Conservation (phyloP, 2,797 vertebrate species). For the Jordanella pulchra region DNA sequence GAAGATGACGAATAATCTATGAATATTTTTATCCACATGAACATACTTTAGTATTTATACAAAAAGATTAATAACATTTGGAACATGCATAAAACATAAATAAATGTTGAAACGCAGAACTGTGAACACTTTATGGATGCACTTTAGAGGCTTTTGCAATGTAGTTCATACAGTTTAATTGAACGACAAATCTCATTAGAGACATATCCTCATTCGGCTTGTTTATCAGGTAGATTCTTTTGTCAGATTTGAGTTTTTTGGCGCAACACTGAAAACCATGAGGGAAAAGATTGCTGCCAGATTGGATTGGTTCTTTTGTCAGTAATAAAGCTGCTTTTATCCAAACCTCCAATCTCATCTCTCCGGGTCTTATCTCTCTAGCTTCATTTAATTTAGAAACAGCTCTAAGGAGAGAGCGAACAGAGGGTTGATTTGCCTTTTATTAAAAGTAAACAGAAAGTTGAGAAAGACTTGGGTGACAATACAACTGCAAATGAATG, state of each 20-base stretch:
- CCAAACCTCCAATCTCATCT: background rate
- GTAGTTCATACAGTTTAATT: background rate
- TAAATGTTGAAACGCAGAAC: too few relatives aligned
- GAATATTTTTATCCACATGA: too few relatives aligned
- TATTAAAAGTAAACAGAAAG: background rate
- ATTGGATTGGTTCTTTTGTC: constrained; percentile 2
- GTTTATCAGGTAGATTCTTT: background rate
- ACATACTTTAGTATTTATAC: too few relatives aligned
- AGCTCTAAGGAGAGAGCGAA: background rate
- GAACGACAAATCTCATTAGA: background rate
- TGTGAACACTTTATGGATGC: too few relatives aligned
- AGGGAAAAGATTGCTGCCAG: background rate
- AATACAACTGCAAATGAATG: background rate
- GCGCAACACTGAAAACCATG: background rate
- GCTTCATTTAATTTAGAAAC: constrained; percentile 3
- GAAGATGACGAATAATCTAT: too few relatives aligned
- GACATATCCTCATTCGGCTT: background rate
- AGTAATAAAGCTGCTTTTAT: constrained; percentile 2
- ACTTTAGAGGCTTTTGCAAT: background rate
- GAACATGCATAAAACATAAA: too few relatives aligned
- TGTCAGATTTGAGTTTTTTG: background rate
- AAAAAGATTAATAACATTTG: too few relatives aligned
- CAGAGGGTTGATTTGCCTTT: background rate
- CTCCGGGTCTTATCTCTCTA: background rate
- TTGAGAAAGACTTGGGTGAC: background rate